phyloP scores from a whole-genome alignment of 2,113 vertebrate species.

The Pelecanoides urinatrix region DNA sequence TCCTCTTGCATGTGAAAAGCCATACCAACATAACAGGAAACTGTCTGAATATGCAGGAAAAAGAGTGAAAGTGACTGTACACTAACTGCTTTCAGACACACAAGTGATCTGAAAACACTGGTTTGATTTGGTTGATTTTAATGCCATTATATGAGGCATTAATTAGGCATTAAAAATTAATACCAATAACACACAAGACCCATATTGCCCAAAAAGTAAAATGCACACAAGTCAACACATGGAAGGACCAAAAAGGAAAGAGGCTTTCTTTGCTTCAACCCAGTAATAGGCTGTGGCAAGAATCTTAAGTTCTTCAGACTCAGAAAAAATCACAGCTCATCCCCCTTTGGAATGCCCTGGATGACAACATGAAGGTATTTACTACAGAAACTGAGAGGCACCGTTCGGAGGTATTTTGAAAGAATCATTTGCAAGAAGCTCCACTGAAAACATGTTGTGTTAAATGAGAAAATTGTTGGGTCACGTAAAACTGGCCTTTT shows the following conservation, averaged over 20 bases:
- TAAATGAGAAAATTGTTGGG: not conserved
- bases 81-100: not conserved
- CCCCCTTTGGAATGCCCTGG: not conserved
- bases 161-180: not conserved
- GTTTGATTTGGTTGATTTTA: not conserved
- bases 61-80: not conserved
- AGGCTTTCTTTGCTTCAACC: constrained; percentile 7
- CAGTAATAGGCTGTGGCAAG: not conserved
- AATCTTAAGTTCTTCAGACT: constrained; percentile 37
- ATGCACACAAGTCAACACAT: constrained; percentile 1
- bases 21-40: not conserved
- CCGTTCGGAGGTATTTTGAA: not conserved
- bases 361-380: not conserved
- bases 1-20: not conserved
- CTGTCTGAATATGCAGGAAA: not conserved
- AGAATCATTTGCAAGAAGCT: not conserved
- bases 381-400: not conserved
- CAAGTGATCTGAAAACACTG: not conserved
- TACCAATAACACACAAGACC: not conserved
- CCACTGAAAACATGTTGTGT: not conserved
- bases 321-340: constrained; percentile 32
- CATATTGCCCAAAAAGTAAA: not conserved
- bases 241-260: constrained; percentile 13
- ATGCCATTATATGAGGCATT: not conserved
- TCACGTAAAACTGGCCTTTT: not conserved